Percentiles rank a stretch among this genome's conserved stretches.
Conservation (phyloP, 1,140 invertebrate species). For the Anadara kagoshimensis region DNA sequence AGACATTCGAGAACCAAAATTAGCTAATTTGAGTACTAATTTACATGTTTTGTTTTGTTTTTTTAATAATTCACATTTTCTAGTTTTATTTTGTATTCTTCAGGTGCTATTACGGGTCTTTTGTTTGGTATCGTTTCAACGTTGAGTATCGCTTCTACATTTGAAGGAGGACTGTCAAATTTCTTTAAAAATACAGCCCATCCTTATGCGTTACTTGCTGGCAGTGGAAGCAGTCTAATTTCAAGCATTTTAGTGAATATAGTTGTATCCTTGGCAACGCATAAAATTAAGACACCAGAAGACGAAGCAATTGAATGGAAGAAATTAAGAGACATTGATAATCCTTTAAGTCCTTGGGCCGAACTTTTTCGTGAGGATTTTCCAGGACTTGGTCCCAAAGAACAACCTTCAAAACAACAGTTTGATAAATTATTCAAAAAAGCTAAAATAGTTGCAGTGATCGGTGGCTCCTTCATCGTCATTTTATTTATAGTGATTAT, state of each 20-base stretch:
- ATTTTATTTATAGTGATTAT: constrained; percentile 38
- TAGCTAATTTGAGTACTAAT: too few species aligned
- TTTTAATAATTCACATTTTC: too few species aligned
- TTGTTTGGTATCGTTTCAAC: constrained; percentile 47
- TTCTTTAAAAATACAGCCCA: constrained; percentile 57
- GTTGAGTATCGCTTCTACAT: constrained; percentile 45
- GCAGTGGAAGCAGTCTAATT: constrained; percentile 21
- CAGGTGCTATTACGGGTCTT: constrained; percentile 32
- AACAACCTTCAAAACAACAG: constrained; percentile 23
- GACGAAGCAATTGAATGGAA: constrained; percentile 64
- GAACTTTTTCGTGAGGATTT: constrained; percentile 65
- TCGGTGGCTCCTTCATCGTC: constrained; percentile 26
- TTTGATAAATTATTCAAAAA: constrained; percentile 34
- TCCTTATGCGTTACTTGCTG: constrained; percentile 50
- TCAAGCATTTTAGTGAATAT: constrained; percentile 12
- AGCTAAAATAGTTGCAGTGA: constrained; percentile 27
- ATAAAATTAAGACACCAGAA: constrained; percentile 13
- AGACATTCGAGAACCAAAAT: too few species aligned
- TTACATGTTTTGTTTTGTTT: too few species aligned
- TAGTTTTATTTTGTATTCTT: constrained; percentile 30
- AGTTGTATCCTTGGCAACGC: constrained; percentile 22
- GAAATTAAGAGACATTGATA: constrained; percentile 70
- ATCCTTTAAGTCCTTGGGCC: constrained; percentile 70
- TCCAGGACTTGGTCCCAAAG: constrained; percentile 30
- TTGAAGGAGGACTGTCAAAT: constrained; percentile 51